These are phyloP conservation scores for Lithophane semibrunnea DNA, from an alignment of 2,888 invertebrate genomes.

Conservation along the genomic window DNA sequence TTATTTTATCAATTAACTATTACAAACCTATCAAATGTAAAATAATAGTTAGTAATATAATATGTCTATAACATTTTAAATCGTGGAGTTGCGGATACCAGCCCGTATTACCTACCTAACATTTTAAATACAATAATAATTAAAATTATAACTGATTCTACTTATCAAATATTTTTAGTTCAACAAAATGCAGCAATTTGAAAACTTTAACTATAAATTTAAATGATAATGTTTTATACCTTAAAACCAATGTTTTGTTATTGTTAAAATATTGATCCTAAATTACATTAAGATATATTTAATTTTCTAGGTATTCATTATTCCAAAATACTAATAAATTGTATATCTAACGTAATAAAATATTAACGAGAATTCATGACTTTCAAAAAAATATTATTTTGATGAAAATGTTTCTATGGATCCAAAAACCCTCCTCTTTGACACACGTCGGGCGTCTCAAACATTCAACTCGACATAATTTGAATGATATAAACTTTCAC, in stretches of 20 bases:
- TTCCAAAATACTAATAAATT: background rate
- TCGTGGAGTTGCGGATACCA: no score
- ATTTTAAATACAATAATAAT: background rate
- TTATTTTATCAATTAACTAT: background rate
- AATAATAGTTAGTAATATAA: background rate
- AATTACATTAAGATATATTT: no score
- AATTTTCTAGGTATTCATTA: background rate
- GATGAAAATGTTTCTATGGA: constrained; percentile 13
- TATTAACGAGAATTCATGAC: background rate
- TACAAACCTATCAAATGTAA: background rate
- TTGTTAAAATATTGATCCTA: no score
- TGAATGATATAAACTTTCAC: constrained; percentile 81
- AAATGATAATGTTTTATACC: background rate
- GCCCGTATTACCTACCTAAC: no score
- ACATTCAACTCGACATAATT: constrained; percentile 62
- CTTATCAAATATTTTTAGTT: background rate
- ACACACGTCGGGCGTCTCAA: constrained; percentile 36
- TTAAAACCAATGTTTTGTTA: background rate
- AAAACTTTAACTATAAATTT: background rate
- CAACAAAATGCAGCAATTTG: background rate
- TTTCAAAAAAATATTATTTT: constrained; percentile 1
- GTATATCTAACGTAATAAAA: background rate
- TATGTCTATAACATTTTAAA: background rate
- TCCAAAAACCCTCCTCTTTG: constrained; percentile 14
- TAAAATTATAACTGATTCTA: no score